Base-by-base conservation (phyloP, 2,797 vertebrate genomes). In the Aldrovandia affinis region DNA sequence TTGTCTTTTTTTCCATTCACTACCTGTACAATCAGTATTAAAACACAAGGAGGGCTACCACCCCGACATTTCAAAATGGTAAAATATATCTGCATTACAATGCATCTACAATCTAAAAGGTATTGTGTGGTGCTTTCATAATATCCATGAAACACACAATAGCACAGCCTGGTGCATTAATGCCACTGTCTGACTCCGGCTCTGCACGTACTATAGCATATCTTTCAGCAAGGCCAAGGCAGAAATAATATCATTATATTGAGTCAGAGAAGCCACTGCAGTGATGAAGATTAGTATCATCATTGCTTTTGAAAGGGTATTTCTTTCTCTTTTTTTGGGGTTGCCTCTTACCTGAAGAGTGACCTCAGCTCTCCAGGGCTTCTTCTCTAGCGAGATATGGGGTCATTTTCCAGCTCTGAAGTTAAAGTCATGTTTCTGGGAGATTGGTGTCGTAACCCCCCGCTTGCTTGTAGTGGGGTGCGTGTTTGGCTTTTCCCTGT, bases 381-480 rank as follows among this genome's bases (percentile, higher is more conserved):
- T 83, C 83, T 83, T 86, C 86, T 90, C 86, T 89, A 89, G 81
- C 90, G 91, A 92, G 86, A 92, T 94, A 93, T 93, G 91, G 87
- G 70, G 89, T 90, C 86, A 91, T 94, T 94, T 92, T 88, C 93
- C 90, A 93, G 90, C 90, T 91, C 88, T 90, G 88, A 92, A 93
- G 91, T 92, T 87, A 90, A 91, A 94, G 90, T 93, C 89, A 85
- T 91, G 89, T 91, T 91, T 89, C 61, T 83, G 70, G 20, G 55
- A 89, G 88, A 89, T 90, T 89, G 50, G 61, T 90, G 93, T 92
- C 91, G 22, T 93, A 93, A 94, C 94, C 94, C 94, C 70, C 93
- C 92, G 92, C 94, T 94, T 93, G 90, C 92, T 94, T 92, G 84
- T 88, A 82, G 85, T 22, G 91, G 92, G 90, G 92, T n/a, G 89